These are phyloP conservation scores for Acanthochromis polyacanthus DNA, from an alignment of 2,113 vertebrate species.

Conservation along the genomic window DNA sequence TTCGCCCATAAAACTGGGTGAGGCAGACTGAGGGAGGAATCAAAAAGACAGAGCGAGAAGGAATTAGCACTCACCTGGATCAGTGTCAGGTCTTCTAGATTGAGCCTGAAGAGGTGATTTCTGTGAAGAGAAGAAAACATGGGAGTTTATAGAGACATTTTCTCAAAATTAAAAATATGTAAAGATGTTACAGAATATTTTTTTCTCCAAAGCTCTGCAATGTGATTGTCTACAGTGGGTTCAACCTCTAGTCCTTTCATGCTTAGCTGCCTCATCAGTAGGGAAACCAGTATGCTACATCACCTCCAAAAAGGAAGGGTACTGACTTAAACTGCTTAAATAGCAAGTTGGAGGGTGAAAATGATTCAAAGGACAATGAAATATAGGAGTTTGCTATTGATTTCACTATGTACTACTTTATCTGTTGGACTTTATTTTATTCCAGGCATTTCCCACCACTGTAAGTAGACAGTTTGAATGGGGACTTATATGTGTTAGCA, in stretches of 20 bases:
- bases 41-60: slow-evolving; percentile 4
- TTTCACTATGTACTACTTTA: too few relatives aligned
- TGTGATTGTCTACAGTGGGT: background rate
- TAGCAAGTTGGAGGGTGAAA: too few relatives aligned
- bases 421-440: too few relatives aligned
- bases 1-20: slow-evolving; percentile 41
- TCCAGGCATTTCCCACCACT: too few relatives aligned
- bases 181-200: background rate
- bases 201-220: background rate
- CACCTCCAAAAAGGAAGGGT: background rate
- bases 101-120: slow-evolving; percentile 95
- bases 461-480: background rate
- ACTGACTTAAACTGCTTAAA: background rate
- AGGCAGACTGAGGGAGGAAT: slow-evolving; percentile 15
- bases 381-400: too few relatives aligned
- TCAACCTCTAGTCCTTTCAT: slow-evolving; percentile 9
- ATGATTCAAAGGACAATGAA: too few relatives aligned
- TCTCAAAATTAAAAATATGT: slow-evolving; percentile 5
- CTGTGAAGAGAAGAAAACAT: slow-evolving; percentile 70
- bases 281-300: background rate
- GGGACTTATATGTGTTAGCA: background rate
- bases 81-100: slow-evolving; percentile 91
- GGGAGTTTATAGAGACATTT: slow-evolving; percentile 36
- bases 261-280: background rate
- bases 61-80: slow-evolving; percentile 79